A percentile compares a stretch with the other conserved stretches of the same genome.
phyloP scores from a whole-genome alignment of 2,888 invertebrate genomes.

The Acholoe squamosa region DNA sequence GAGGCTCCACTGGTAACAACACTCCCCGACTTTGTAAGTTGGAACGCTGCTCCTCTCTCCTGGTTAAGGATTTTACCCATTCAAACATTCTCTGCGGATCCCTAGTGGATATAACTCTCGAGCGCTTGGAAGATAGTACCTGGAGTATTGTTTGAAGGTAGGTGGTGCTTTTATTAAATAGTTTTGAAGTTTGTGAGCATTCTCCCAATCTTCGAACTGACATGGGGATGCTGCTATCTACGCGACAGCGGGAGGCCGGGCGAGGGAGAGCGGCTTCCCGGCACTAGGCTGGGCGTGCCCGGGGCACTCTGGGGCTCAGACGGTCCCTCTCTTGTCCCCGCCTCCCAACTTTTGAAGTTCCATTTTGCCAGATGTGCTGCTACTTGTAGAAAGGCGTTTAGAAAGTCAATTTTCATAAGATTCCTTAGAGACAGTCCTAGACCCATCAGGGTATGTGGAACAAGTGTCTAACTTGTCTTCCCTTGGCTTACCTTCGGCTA shows the following conservation, averaged over 20 bases:
- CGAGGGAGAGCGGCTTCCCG: background rate
- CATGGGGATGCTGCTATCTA: too few species aligned
- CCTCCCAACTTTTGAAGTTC: too few species aligned
- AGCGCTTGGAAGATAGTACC: background rate
- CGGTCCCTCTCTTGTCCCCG: too few species aligned
- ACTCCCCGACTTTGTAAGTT: background rate
- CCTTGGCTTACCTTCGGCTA: too few species aligned
- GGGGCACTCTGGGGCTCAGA: background rate
- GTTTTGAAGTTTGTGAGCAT: too few species aligned
- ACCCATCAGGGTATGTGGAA: too few species aligned
- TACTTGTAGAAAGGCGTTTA: too few species aligned
- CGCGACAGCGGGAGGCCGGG: background rate
- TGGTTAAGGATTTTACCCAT: background rate
- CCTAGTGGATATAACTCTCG: background rate
- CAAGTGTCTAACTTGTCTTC: too few species aligned
- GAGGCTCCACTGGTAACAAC: background rate
- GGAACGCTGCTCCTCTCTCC: background rate
- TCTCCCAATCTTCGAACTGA: too few species aligned
- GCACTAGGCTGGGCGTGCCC: background rate
- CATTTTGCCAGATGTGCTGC: too few species aligned
- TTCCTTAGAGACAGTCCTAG: too few species aligned
- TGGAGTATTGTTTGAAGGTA: conserved; percentile 9
- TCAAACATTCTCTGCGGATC: background rate
- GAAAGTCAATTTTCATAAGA: too few species aligned
- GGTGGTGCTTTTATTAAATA: background rate